Evolutionary conservation across 1,140 invertebrate species (phyloP), one percentile per base, ranked within the genome.

Genomic region (Tetragonula clypearis): DNA sequence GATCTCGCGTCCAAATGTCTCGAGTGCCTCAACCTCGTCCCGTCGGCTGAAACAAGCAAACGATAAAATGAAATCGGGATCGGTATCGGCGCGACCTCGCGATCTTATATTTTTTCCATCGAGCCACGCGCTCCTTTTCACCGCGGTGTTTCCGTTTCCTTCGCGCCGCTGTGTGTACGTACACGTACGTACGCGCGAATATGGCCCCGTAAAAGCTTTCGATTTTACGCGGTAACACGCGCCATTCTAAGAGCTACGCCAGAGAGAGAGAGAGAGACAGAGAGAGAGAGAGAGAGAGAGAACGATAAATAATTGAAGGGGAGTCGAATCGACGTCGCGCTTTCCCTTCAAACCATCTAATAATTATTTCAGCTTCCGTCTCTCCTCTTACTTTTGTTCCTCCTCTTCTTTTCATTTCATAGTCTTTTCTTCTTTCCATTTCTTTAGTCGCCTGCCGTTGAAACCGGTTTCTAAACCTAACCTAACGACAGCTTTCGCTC

Each of bases 21-120:
- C 26, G 92, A 94, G 87, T 94, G 93, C 79, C 94, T 91, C 85
- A 94, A 88, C 90, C 91, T 94, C 41, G 91, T 92, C 68, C 91
- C 89, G 79, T 90, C 86, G 53, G 88, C 94, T 94, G 93, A 78
- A 93, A 94, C 89, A 92, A 6, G 19, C 14, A 55, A 23, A 83
- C 91, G 92, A 90, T 82, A 82, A 88, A 82, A 86, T 23, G 35
- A 30, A 8, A 58, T 74, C 74, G 19, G 21, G 41, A 84, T 65
- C 35, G 41, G 41, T 6, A 41, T 6, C 6, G 6, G 5, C 41
- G 41, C 41, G 8, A 6, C 0, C 41, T 49, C 41, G 26, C 19
- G 26, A 30, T 30, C 26, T 30, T 68, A 35, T 68, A 35, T 68
- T 68, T 68, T 68, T 30, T 68, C 66, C 30, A 30, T 30, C 30